phyloP scores from a whole-genome alignment of 1,140 invertebrate genomes.

The Eueides isabella region DNA sequence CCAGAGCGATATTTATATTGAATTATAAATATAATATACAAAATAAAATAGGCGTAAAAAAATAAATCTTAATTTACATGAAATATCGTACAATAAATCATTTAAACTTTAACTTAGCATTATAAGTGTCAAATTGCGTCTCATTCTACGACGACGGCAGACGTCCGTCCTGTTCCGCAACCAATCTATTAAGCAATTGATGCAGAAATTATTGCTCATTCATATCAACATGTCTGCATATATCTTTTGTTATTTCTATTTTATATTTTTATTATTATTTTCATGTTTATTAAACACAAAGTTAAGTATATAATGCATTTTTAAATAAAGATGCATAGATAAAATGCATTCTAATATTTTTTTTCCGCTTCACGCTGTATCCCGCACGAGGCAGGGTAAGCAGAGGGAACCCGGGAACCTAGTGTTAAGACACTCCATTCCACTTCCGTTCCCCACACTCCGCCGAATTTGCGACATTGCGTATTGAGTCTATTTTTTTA shows the following conservation, averaged over 20 bases:
- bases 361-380: no score
- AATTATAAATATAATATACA: no score
- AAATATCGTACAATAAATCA: not conserved
- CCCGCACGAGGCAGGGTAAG: no score
- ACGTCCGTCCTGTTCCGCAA: conserved; percentile 8
- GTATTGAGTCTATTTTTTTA: no score
- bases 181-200: conserved; percentile 3
- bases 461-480: no score
- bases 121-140: not conserved
- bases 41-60: not conserved
- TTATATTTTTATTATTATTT: not conserved
- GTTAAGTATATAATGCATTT: not conserved
- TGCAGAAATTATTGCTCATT: conserved; percentile 10
- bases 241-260: conserved; percentile 1
- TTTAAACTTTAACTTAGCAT: not conserved
- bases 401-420: no score
- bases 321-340: no score
- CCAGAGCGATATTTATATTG: no score
- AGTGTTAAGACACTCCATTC: no score
- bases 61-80: not conserved
- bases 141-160: not conserved
- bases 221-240: conserved; percentile 5
- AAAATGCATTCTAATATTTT: no score
- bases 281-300: not conserved
- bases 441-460: no score